Evolutionary conservation across 2,113 vertebrate species (phyloP).

Genomic region (Machaerirhynchus nigripectus): DNA sequence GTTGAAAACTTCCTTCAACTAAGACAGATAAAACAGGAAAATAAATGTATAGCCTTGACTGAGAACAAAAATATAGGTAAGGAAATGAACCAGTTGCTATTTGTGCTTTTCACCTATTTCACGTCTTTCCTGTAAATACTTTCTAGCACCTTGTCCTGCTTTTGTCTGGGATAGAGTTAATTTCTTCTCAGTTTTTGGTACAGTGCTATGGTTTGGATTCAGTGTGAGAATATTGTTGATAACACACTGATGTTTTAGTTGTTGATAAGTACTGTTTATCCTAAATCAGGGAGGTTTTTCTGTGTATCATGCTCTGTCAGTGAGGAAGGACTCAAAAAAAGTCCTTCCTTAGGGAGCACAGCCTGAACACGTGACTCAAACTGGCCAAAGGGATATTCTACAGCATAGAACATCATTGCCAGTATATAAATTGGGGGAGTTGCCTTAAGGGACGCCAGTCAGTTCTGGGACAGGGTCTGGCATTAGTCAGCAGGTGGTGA

Average conservation of each 20-base stretch:
- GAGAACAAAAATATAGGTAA: neutral
- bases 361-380: neutral
- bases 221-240: neutral
- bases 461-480: neutral
- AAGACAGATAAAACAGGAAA: neutral
- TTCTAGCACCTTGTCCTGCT: neutral
- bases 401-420: accelerated
- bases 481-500: neutral
- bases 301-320: neutral
- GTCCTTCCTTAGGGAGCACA: neutral
- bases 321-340: neutral
- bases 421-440: neutral
- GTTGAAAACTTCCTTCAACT: neutral
- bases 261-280: neutral
- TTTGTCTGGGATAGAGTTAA: neutral
- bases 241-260: neutral
- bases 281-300: neutral
- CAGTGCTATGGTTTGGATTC: neutral
- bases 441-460: accelerated
- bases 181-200: neutral
- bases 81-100: neutral
- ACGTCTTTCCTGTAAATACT: neutral
- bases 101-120: neutral
- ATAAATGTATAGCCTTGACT: neutral
- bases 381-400: neutral